Base-by-base conservation (phyloP, 2,797 vertebrate species). In the Hippocampus kuda region DNA sequence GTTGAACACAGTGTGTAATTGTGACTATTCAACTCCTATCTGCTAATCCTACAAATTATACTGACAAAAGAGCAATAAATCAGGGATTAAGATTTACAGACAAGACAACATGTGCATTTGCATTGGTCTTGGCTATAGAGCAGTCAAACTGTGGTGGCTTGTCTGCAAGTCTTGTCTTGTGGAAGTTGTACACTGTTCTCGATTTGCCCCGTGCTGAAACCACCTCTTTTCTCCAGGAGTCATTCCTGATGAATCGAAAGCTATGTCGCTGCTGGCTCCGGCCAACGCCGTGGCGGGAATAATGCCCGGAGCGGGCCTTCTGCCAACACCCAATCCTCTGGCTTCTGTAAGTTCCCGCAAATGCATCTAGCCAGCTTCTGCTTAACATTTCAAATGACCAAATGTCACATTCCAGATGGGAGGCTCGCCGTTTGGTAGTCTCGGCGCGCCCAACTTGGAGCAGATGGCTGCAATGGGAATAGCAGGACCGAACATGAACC, bases 211-310 rank as follows among this genome's bases (percentile, higher is more conserved):
- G 73, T 46, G 61, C 73, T 88, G 80, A 90, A 79, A 83, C 75
- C 6, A 56, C 68, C 51, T 54, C 91, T 91, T 91, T 83, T 88
- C 93, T 94, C 91, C 93, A 99, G 97, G 97, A 93, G 94, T 98
- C 83, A 99, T 99, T 94, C 97, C 97, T 89, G 97, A 99, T 91
- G 97, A 99, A 89, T 94, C 97, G 90, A 99, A 99, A 93, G 97
- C 97, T 90, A 93, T 99, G 91, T 97, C 97, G 85, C 92, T 99
- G 89, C 90, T 99, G 90, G 97, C 97, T 88, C 97, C 97, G 90
- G 97, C 97, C 90, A 99, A 98, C 85, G 97, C 97, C 75, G 95
- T 99, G 88, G 96, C 97, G 91, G 95, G 97, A 88, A 93, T 99
- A 91, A 93, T 99, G 91, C 97, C 97, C 20, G 97, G 96, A 74